These are phyloP conservation scores for Colletes gigas DNA, from an alignment of 1,140 invertebrate species.

Conservation along the genomic window DNA sequence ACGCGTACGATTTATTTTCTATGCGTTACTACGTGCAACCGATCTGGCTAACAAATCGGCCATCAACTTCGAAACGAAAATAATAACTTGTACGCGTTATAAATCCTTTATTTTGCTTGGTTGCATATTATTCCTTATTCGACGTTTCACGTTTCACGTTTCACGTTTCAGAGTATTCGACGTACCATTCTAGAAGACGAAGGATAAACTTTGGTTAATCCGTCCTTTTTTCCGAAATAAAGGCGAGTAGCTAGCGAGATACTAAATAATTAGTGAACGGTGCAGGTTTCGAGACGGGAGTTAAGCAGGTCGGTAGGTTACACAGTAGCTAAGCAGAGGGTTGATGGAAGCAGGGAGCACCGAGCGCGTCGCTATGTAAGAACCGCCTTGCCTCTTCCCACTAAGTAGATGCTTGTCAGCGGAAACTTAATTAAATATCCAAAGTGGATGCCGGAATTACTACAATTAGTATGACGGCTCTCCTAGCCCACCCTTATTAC, in stretches of 20 bases:
- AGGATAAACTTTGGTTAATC: slow-evolving; percentile 18
- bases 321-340: slow-evolving; percentile 49
- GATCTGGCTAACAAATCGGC: too few relatives aligned
- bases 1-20: too few relatives aligned
- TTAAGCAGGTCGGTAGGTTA: slow-evolving; percentile 66
- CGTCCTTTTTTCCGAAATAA: not conserved
- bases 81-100: too few relatives aligned
- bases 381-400: slow-evolving; percentile 41
- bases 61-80: too few relatives aligned
- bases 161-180: too few relatives aligned
- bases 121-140: too few relatives aligned
- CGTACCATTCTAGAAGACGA: not conserved
- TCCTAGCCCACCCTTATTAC: slow-evolving; percentile 76
- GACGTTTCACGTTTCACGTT: too few relatives aligned
- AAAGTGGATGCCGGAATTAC: slow-evolving; percentile 80
- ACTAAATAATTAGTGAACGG: slow-evolving; percentile 62
- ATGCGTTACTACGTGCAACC: too few relatives aligned
- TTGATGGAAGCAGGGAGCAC: slow-evolving; percentile 43
- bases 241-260: slow-evolving; percentile 4
- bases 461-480: slow-evolving; percentile 80
- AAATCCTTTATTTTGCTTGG: too few relatives aligned
- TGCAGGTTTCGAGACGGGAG: slow-evolving; percentile 49
- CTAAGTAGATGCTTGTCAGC: slow-evolving; percentile 76
- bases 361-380: slow-evolving; percentile 53
- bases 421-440: slow-evolving; percentile 82